Evolutionary conservation across 2,797 vertebrate genomes (phyloP).

Genomic region (Danio tinwini): DNA sequence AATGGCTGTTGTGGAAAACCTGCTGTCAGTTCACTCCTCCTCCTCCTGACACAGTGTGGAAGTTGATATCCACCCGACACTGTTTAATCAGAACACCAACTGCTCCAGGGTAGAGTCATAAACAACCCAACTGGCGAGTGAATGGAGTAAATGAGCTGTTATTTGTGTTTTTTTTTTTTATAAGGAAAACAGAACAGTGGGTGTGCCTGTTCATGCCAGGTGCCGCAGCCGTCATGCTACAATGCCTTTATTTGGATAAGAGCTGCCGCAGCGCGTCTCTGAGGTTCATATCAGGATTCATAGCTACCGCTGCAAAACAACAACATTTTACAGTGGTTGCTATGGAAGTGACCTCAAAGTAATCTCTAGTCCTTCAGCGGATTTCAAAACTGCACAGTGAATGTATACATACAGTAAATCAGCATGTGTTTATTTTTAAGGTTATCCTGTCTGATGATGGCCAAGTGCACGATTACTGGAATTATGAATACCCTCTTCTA

Average conservation of each 20-base stretch:
- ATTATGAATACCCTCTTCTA: conserved; percentile 33
- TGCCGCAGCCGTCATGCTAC: conserved; percentile 35
- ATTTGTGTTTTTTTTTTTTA: conserved; percentile 48
- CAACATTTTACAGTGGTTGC: conserved; percentile 25
- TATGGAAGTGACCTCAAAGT: conserved; percentile 18
- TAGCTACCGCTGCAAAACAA: conserved; percentile 36
- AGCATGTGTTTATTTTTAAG: background rate
- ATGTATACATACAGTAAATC: background rate
- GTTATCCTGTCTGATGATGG: background rate
- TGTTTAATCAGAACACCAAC: conserved; percentile 40
- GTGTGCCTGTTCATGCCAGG: conserved; percentile 48
- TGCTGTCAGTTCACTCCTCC: conserved; percentile 3
- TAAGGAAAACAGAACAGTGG: conserved; percentile 45
- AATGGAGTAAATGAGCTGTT: conserved; percentile 47
- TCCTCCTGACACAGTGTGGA: conserved; percentile 16
- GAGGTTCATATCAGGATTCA: conserved; percentile 43
- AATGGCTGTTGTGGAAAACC: conserved; percentile 7
- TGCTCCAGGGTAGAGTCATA: conserved; percentile 49
- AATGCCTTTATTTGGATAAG: conserved; percentile 47
- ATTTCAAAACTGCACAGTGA: background rate
- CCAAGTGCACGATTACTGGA: conserved; percentile 18
- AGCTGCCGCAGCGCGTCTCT: conserved; percentile 17
- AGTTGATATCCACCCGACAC: conserved; percentile 23
- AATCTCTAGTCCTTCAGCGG: conserved; percentile 2
- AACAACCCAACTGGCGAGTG: conserved; percentile 33